A percentile compares a stretch with the other conserved stretches of the same genome.
Evolutionary conservation across 2,888 invertebrate species (phyloP).

Genomic region (Flexamia atlantica): DNA sequence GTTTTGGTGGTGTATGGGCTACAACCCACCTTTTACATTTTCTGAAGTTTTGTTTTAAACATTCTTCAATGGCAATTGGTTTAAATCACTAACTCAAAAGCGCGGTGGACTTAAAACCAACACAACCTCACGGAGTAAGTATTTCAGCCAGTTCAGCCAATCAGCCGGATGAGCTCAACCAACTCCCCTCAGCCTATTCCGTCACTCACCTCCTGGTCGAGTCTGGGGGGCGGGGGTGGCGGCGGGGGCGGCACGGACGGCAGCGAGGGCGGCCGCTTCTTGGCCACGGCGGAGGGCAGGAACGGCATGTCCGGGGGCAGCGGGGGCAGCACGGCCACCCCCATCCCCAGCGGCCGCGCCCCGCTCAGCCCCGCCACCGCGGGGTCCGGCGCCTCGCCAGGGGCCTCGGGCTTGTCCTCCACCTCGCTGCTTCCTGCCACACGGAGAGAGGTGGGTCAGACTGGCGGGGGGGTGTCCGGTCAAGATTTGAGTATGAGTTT

Average conservation of each 20-base stretch:
- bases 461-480: too few relatives aligned
- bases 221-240: constrained; percentile 77
- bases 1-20: too few relatives aligned
- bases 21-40: too few relatives aligned
- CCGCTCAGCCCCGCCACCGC: constrained; percentile 88
- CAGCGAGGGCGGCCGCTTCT: constrained; percentile 76
- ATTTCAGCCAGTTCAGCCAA: too few relatives aligned
- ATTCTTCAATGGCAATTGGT: too few relatives aligned
- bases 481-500: too few relatives aligned
- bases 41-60: too few relatives aligned
- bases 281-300: constrained; percentile 71
- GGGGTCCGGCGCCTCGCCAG: constrained; percentile 87
- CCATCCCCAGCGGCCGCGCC: constrained; percentile 86
- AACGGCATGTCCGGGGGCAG: constrained; percentile 77
- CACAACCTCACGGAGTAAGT: too few relatives aligned
- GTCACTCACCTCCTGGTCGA: constrained; percentile 78
- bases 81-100: too few relatives aligned
- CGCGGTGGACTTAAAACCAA: too few relatives aligned
- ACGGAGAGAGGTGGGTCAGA: constrained; percentile 18
- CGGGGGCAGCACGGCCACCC: constrained; percentile 76
- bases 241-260: constrained; percentile 79
- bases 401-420: constrained; percentile 81
- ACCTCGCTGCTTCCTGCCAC: constrained; percentile 74
- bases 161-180: too few relatives aligned
- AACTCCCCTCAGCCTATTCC: too few relatives aligned